Evolutionary conservation across 1,140 invertebrate species (phyloP).

Genomic region (Frieseomelitta varia): DNA sequence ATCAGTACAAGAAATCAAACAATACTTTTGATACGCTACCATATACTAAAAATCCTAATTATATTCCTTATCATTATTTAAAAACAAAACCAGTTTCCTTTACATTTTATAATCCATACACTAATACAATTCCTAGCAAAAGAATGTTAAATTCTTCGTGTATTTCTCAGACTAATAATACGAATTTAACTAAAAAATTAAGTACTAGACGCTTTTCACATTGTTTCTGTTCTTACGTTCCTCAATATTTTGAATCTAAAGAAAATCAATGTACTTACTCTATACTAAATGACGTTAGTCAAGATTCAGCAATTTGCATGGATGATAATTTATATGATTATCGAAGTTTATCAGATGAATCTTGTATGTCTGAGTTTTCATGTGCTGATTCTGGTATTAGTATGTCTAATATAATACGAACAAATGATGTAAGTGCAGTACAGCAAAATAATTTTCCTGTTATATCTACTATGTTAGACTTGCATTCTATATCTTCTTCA

Average conservation of each 20-base stretch:
- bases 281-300: slow-evolving; percentile 46
- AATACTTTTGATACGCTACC: slow-evolving; percentile 59
- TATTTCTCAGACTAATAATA: not conserved
- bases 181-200: slow-evolving; percentile 3
- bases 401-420: slow-evolving; percentile 48
- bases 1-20: slow-evolving; percentile 69
- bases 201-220: not conserved
- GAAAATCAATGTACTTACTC: slow-evolving; percentile 19
- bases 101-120: slow-evolving; percentile 70
- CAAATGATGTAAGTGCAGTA: not conserved
- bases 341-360: slow-evolving; percentile 44
- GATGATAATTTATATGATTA: slow-evolving; percentile 61
- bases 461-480: slow-evolving; percentile 19
- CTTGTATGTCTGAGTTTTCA: slow-evolving; percentile 39
- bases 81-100: slow-evolving; percentile 63
- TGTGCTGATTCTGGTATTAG: slow-evolving; percentile 71
- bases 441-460: slow-evolving; percentile 30
- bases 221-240: slow-evolving; percentile 12
- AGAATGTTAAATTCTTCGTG: slow-evolving; percentile 8
- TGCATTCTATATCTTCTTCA: slow-evolving; percentile 55
- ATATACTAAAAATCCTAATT: slow-evolving; percentile 59
- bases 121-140: slow-evolving; percentile 55
- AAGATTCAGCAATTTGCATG: slow-evolving; percentile 72
- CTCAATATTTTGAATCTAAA: slow-evolving; percentile 20
- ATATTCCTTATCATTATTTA: slow-evolving; percentile 41